Percentiles rank a stretch among this genome's conserved stretches.
These are phyloP conservation scores for Pantherophis alleghaniensis DNA, from an alignment of 2,797 vertebrate genomes.

Conservation along the genomic window DNA sequence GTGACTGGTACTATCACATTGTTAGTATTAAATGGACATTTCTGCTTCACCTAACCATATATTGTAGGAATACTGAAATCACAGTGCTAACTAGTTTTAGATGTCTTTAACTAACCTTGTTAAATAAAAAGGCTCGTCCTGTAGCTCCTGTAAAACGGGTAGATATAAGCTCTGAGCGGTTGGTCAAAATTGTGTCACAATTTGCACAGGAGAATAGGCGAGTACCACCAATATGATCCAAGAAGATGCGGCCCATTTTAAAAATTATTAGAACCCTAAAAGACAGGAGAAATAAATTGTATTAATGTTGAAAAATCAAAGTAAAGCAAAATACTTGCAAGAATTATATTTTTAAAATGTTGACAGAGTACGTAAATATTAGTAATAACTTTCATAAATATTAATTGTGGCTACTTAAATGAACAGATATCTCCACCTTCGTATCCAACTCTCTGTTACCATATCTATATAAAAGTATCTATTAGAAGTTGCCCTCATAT, in stretches of 20 bases:
- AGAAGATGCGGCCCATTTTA: conserved; percentile 95
- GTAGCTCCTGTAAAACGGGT: conserved; percentile 97
- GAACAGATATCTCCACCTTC: neutral
- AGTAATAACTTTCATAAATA: neutral
- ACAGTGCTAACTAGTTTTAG: neutral
- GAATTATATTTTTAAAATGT: neutral
- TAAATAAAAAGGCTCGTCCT: conserved; percentile 96
- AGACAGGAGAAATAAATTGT: conserved; percentile 38
- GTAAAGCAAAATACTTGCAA: neutral
- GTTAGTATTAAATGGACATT: neutral
- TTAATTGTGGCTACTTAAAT: neutral
- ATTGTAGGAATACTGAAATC: neutral
- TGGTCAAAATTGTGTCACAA: conserved; percentile 97
- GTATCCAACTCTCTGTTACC: too few relatives aligned
- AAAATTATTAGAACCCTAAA: conserved; percentile 51
- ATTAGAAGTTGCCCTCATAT: neutral
- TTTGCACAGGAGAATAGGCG: conserved; percentile 98
- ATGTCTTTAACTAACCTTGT: conserved; percentile 81
- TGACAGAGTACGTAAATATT: neutral
- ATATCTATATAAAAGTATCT: neutral
- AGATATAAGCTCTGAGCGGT: conserved; percentile 95
- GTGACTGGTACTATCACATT: neutral
- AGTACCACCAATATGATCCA: conserved; percentile 97
- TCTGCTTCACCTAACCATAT: neutral
- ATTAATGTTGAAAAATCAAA: neutral